Conservation (phyloP, 1,140 invertebrate species). For the Trachelipus rathkii region DNA sequence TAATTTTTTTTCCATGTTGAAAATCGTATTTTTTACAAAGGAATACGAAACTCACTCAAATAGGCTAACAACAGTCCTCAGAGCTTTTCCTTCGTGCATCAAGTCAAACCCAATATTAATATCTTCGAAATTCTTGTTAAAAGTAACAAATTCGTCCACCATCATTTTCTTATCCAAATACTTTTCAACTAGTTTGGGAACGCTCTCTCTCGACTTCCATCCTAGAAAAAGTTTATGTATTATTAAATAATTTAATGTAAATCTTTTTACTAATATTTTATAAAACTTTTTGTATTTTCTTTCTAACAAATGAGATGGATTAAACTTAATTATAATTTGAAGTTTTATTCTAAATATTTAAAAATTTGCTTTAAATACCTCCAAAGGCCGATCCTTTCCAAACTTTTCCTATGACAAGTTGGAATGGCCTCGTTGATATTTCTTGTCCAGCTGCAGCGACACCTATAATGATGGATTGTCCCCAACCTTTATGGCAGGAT, state of each 20-base stretch:
- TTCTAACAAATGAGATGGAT: no score
- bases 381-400: slow-evolving; percentile 60
- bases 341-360: not conserved
- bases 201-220: slow-evolving; percentile 88
- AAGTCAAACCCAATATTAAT: slow-evolving; percentile 93
- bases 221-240: slow-evolving; percentile 47
- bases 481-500: slow-evolving; percentile 97
- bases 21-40: no score
- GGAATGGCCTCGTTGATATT: slow-evolving; percentile 92
- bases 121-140: slow-evolving; percentile 69
- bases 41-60: not conserved
- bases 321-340: no score
- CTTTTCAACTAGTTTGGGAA: slow-evolving; percentile 89
- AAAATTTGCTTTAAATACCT: slow-evolving; percentile 20
- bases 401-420: slow-evolving; percentile 70
- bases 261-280: no score
- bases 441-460: slow-evolving; percentile 88
- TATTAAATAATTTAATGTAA: no score
- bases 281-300: no score
- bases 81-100: slow-evolving; percentile 48
- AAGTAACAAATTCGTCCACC: slow-evolving; percentile 92
- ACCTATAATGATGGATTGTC: slow-evolving; percentile 91
- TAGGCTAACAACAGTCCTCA: slow-evolving; percentile 46
- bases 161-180: slow-evolving; percentile 79
- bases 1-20: not conserved